A percentile compares a stretch with the other conserved stretches of the same genome.
phyloP scores from a whole-genome alignment of 2,888 invertebrate genomes.

The Cactoblastis cactorum region DNA sequence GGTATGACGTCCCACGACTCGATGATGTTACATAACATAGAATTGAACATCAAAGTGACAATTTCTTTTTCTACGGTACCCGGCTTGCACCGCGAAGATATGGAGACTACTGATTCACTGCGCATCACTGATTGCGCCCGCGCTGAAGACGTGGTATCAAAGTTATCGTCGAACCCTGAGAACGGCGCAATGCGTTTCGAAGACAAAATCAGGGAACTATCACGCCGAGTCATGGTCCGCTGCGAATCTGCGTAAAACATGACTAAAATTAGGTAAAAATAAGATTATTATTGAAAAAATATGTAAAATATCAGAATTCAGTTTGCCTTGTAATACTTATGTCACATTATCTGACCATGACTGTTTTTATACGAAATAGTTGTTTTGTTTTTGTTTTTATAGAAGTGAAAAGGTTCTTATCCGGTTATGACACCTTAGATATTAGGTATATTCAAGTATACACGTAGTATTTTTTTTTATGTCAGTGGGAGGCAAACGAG shows the following conservation, averaged over 20 bases:
- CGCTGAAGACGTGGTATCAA: slow-evolving; percentile 29
- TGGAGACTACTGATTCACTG: slow-evolving; percentile 36
- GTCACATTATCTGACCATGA: too few relatives aligned
- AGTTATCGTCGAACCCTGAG: slow-evolving; percentile 23
- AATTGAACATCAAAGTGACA: slow-evolving; percentile 56
- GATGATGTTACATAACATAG: slow-evolving; percentile 59
- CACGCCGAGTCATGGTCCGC: slow-evolving; percentile 55
- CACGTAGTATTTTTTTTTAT: too few relatives aligned
- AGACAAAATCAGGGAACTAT: slow-evolving; percentile 46
- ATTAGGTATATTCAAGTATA: too few relatives aligned
- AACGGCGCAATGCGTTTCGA: background rate
- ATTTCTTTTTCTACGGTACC: slow-evolving; percentile 55
- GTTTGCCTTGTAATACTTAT: too few relatives aligned
- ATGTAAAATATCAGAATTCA: too few relatives aligned
- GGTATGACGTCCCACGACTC: slow-evolving; percentile 56
- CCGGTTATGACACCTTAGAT: too few relatives aligned
- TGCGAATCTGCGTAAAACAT: slow-evolving; percentile 65
- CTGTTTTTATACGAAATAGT: too few relatives aligned
- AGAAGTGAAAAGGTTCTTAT: too few relatives aligned
- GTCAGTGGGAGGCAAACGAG: too few relatives aligned
- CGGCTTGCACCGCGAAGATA: slow-evolving; percentile 28
- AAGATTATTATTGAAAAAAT: background rate
- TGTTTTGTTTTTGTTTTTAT: too few relatives aligned
- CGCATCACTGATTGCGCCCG: slow-evolving; percentile 33
- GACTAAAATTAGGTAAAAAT: slow-evolving; percentile 9